Base-by-base conservation (phyloP, 2,888 invertebrate species). In the Chrysopilus asiliformis region DNA sequence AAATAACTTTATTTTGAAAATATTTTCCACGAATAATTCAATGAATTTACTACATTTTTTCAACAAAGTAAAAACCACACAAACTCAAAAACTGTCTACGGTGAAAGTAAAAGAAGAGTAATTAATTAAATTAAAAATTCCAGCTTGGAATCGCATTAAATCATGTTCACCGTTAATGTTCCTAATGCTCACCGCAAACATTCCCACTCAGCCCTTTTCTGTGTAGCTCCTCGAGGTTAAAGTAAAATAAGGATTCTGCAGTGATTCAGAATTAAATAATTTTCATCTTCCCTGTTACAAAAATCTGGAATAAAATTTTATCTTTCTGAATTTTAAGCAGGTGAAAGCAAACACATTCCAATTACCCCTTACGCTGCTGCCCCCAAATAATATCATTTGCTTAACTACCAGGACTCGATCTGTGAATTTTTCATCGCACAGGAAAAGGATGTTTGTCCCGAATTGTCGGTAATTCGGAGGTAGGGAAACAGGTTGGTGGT, bases 101-200 rank as follows among this genome's bases (percentile, higher is more conserved):
- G n/a, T n/a, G n/a, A n/a, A n/a, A n/a, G n/a, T n/a, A n/a, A n/a
- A n/a, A n/a, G n/a, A n/a, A n/a, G n/a, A n/a, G n/a, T n/a, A n/a
- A 27, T 38, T 38, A 38, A 38, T 38, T 38, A 38, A 38, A 38
- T 38, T 38, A 38, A 38, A 38, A 38, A 38, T 32, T 33, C 38
- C 32, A 27, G 25, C n/a, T 38, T 33, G 38, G 32, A 32, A 26
- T 32, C 18, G 28, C 38, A 38, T 38, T 38, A 38, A 38, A 38
- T 32, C 38, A 38, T 38, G 38, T 38, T 38, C 28, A 22, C 32
- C 38, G 32, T 32, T 38, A 38, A 38, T 38, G 26, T 29, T 38
- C 20, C 32, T 38, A 38, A 38, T 38, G 38, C 33, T 27, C 16
- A 25, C 25, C 16, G 22, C 29, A 32, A 32, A 32, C 25, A 13